Conservation (phyloP, 2,888 invertebrate genomes). For the Ormia ochracea region DNA sequence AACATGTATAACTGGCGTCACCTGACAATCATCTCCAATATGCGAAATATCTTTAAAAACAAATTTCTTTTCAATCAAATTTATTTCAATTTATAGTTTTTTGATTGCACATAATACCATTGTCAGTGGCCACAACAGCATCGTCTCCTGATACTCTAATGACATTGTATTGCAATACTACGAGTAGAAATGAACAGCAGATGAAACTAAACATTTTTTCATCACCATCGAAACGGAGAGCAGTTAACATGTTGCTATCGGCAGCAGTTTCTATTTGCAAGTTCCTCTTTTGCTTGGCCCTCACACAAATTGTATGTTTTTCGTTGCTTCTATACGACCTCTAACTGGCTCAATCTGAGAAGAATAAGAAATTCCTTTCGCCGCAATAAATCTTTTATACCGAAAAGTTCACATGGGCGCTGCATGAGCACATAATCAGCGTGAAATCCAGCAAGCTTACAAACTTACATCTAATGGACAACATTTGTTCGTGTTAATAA, state of each 20-base stretch:
- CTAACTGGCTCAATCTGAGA: neutral
- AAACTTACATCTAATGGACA: conserved; percentile 50
- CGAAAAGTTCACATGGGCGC: neutral
- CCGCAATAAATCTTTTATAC: conserved; percentile 42
- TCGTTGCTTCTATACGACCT: neutral
- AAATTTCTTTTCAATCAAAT: neutral
- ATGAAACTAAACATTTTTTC: neutral
- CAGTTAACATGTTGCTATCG: conserved; percentile 24
- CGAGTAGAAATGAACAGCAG: neutral
- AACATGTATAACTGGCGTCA: conserved; percentile 94
- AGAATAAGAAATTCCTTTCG: conserved; percentile 25
- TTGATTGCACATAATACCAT: conserved; percentile 65
- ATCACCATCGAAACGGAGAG: conserved; percentile 17
- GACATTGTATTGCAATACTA: conserved; percentile 3
- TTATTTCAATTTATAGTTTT: neutral
- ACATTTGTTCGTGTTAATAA: conserved; percentile 46
- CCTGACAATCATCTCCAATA: conserved; percentile 87
- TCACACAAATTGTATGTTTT: neutral
- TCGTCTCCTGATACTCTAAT: conserved; percentile 59
- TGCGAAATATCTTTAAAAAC: conserved; percentile 71
- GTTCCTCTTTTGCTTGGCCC: neutral
- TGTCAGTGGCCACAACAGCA: conserved; percentile 64
- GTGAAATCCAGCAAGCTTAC: neutral
- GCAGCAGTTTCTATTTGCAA: neutral
- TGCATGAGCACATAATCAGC: neutral